Evolutionary conservation across 2,797 vertebrate species (phyloP), one percentile per base, ranked within the genome.

Genomic region (Pantherophis vulpinus): DNA sequence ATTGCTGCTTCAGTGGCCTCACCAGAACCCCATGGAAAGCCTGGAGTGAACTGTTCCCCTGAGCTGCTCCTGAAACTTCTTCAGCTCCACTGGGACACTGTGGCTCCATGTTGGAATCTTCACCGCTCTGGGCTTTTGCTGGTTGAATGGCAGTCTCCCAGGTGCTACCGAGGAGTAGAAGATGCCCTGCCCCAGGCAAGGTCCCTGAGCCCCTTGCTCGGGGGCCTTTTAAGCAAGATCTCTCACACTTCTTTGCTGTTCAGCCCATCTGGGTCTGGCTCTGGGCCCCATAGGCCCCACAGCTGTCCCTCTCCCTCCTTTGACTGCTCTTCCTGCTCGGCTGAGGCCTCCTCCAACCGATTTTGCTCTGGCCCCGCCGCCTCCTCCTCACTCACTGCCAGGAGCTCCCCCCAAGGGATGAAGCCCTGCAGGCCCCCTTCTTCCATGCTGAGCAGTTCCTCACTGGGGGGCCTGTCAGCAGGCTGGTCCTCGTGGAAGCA

Each of bases 401-500:
- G 58, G 13, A 37, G 8, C 37, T 20, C 74, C 90, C 27, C 56
- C 66, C 74, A 91, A 90, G n/a, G 16, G n/a, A 14, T 0, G 10
- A 58, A 23, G 55, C 56, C 56, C 56, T 37, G 59, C 20, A 60
- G 58, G 11, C 20, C 58, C 88, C 7, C 88, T 14, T 61, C 88
- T 18, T 89, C 88, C 10, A 14, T 0, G 56, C 32, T 14, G 56
- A 79, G 74, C 20, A 94, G 89, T 58, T 94, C 94, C 12, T 6
- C 25, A 14, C 60, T 60, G 20, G 59, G 92, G 90, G 91, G 66
- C 55, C 93, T 88, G 54, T 86, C 87, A 10, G 51, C 1, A 3
- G 32, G 6, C 87, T 23, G 63, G 13, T 18, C 92, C 42, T 25
- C 27, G 0, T 37, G 98, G 37, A 98, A 97, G 2, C 98, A 98